Evolutionary conservation across 2,113 vertebrate genomes (phyloP).

Genomic region (Bos javanicus): DNA sequence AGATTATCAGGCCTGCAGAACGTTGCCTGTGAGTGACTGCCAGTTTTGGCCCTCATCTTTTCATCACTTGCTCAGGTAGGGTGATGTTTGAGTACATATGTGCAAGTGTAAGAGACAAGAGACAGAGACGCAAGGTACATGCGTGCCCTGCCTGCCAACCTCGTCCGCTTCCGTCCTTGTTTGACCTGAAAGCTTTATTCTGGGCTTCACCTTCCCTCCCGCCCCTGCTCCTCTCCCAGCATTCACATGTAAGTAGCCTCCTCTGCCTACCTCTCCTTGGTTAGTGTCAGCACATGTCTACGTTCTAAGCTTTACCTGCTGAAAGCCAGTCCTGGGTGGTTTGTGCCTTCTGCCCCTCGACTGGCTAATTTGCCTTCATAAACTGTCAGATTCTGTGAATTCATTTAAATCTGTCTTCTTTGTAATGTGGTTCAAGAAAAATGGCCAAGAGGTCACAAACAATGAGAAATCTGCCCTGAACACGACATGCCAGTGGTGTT

Average conservation of each 20-base stretch:
- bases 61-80: neutral
- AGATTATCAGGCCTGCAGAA: neutral
- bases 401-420: conserved; percentile 43
- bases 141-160: neutral
- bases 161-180: neutral
- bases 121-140: neutral
- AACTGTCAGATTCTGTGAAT: conserved; percentile 33
- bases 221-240: neutral
- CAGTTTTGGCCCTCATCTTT: neutral
- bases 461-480: neutral
- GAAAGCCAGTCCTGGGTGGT: neutral
- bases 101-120: neutral
- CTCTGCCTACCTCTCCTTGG: neutral
- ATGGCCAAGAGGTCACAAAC: conserved; percentile 19
- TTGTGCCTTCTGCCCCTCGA: neutral
- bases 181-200: neutral
- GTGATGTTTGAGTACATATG: neutral
- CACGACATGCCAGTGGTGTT: neutral
- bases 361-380: conserved; percentile 27
- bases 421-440: conserved; percentile 26
- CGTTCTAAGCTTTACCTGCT: conserved; percentile 4
- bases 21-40: neutral
- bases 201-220: neutral
- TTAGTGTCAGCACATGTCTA: neutral
- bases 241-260: neutral